A percentile compares a stretch with the other conserved stretches of the same genome.
These are phyloP conservation scores for Caenorhabditis imperialis DNA, from an alignment of 2,888 invertebrate genomes.

Conservation along the genomic window DNA sequence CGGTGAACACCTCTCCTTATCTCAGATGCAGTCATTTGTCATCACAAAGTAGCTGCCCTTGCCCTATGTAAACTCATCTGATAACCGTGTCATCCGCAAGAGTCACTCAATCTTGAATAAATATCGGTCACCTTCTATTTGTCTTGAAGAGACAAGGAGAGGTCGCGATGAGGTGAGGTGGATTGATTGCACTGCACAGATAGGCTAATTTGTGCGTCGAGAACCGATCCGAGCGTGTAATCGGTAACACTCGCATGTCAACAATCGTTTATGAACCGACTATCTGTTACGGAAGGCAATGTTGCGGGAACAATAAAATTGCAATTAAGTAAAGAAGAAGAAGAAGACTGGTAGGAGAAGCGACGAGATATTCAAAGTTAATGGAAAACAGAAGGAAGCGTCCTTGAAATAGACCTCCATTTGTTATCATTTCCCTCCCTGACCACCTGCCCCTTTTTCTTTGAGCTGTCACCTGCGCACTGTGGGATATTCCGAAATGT, in stretches of 20 bases:
- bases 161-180: constrained; percentile 31
- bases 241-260: constrained; percentile 52
- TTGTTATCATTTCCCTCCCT: constrained; percentile 24
- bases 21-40: too few relatives aligned
- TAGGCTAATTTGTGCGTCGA: constrained; percentile 42
- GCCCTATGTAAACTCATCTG: constrained; percentile 44
- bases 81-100: constrained; percentile 36
- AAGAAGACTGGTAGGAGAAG: constrained; percentile 1
- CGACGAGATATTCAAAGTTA: constrained; percentile 11
- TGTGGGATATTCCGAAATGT: not conserved
- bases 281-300: constrained; percentile 9
- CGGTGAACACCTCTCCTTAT: too few relatives aligned
- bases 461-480: constrained; percentile 51
- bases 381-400: constrained; percentile 11
- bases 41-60: constrained; percentile 15
- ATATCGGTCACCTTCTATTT: constrained; percentile 30
- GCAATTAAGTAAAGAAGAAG: not conserved
- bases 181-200: constrained; percentile 43
- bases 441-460: constrained; percentile 30
- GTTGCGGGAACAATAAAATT: not conserved
- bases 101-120: constrained; percentile 52
- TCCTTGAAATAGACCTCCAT: constrained; percentile 43
- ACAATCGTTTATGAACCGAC: constrained; percentile 26
- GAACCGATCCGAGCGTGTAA: constrained; percentile 46
- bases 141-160: constrained; percentile 20